Evolutionary conservation across 2,888 invertebrate genomes (phyloP).

Genomic region (Acleris sparsana): DNA sequence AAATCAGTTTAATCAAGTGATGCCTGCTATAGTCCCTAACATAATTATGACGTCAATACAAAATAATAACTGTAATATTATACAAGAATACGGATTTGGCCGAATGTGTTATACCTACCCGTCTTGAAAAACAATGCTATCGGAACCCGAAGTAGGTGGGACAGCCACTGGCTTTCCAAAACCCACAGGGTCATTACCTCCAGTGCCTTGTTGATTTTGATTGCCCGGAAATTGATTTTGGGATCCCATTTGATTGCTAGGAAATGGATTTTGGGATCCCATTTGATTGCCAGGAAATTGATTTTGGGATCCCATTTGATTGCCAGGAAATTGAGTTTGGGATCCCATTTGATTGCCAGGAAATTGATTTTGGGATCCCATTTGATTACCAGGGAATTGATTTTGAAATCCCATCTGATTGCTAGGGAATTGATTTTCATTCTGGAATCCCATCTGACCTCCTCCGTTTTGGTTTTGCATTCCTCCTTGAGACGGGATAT

Average conservation of each 20-base stretch:
- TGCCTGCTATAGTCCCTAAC: no score
- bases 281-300: conserved; percentile 13
- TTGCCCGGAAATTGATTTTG: conserved; percentile 13
- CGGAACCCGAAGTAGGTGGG: conserved; percentile 37
- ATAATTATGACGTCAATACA: no score
- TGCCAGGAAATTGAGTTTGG: conserved; percentile 10
- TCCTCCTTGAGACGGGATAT: conserved; percentile 30
- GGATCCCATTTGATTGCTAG: conserved; percentile 14
- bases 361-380: conserved; percentile 8
- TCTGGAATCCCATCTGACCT: conserved; percentile 6
- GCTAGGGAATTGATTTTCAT: conserved; percentile 8
- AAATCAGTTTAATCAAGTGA: no score
- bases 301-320: conserved; percentile 14
- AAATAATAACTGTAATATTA: no score
- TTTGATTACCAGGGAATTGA: conserved; percentile 29
- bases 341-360: conserved; percentile 11
- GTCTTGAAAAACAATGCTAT: conserved; percentile 42
- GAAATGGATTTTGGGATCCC: conserved; percentile 6
- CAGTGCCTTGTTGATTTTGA: conserved; percentile 15
- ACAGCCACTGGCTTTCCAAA: conserved; percentile 49
- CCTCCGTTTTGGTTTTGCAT: conserved; percentile 8
- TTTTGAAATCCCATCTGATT: conserved; percentile 28
- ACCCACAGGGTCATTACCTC: conserved; percentile 33
- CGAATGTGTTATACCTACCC: conserved; percentile 44
- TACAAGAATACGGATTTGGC: no score